These are phyloP conservation scores for Anguilla megastoma DNA, from an alignment of 2,797 vertebrate species.

Conservation along the genomic window DNA sequence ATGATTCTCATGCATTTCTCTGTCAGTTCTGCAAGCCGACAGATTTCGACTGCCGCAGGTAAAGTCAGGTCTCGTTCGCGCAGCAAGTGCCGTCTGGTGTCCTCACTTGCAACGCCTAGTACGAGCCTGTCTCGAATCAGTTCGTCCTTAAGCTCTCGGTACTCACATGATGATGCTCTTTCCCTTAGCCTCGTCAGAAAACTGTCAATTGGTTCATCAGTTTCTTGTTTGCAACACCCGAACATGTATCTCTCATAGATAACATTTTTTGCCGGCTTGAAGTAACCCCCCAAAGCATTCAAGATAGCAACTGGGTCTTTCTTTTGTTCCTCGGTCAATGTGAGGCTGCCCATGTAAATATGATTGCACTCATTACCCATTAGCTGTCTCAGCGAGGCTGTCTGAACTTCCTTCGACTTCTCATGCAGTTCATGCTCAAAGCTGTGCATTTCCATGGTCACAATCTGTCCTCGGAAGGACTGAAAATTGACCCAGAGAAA, in stretches of 20 bases:
- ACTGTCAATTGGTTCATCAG: neutral
- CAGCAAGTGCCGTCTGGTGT: neutral
- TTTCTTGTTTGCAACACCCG: slow-evolving; percentile 24
- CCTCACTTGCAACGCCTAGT: slow-evolving; percentile 12
- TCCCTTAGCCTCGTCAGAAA: slow-evolving; percentile 26
- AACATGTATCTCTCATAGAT: slow-evolving; percentile 22
- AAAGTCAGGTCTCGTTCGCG: neutral
- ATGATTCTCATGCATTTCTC: neutral
- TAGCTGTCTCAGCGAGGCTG: neutral
- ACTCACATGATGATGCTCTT: slow-evolving; percentile 30
- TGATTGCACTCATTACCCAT: slow-evolving; percentile 13
- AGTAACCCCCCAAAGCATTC: slow-evolving; percentile 3
- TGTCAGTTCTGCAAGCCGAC: neutral
- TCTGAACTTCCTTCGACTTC: neutral
- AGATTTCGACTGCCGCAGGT: neutral
- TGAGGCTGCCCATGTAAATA: slow-evolving; percentile 19
- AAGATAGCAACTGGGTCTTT: neutral
- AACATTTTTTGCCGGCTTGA: neutral
- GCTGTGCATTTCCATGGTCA: no score
- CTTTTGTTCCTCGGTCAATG: neutral
- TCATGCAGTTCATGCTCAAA: neutral
- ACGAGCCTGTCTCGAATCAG: slow-evolving; percentile 20
- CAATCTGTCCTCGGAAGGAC: no score
- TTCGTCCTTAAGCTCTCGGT: slow-evolving; percentile 6
- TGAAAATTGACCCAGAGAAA: no score